Evolutionary conservation across 2,888 invertebrate species (phyloP).

Genomic region (Stenolophus ochropezus): DNA sequence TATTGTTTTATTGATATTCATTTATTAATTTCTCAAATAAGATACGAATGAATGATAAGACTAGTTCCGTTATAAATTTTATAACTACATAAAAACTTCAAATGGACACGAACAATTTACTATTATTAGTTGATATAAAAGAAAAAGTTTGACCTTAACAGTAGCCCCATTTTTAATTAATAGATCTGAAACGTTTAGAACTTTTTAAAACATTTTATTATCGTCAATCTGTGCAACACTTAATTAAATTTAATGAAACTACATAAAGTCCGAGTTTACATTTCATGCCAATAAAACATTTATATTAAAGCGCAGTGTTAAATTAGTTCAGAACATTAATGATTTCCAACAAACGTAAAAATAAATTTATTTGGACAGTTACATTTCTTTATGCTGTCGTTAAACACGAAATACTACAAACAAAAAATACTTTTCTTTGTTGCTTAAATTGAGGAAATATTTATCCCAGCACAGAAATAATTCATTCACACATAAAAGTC

Average conservation of each 20-base stretch:
- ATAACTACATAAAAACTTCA: background rate
- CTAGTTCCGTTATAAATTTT: too few relatives aligned
- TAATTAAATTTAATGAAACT: slow-evolving; percentile 42
- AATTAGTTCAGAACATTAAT: slow-evolving; percentile 16
- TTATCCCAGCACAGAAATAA: too few relatives aligned
- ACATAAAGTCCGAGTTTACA: slow-evolving; percentile 20
- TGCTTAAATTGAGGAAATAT: too few relatives aligned
- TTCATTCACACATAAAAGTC: too few relatives aligned
- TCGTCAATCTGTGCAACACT: slow-evolving; percentile 37
- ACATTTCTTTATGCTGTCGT: background rate
- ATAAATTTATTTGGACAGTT: background rate
- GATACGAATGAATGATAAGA: background rate
- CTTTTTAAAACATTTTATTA: slow-evolving; percentile 14
- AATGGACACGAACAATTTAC: background rate
- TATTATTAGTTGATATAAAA: background rate
- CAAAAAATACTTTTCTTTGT: background rate
- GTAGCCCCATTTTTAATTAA: slow-evolving; percentile 15
- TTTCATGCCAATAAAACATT: slow-evolving; percentile 15
- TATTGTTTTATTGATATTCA: too few relatives aligned
- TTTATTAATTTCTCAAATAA: too few relatives aligned
- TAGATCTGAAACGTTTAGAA: background rate
- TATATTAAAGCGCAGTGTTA: slow-evolving; percentile 41
- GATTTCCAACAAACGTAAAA: background rate
- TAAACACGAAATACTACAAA: background rate
- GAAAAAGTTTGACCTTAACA: background rate